Evolutionary conservation across 35 echinoderm and acorn worm species (phyloP).

Genomic region (Hemicentrotus pulcherrimus): DNA sequence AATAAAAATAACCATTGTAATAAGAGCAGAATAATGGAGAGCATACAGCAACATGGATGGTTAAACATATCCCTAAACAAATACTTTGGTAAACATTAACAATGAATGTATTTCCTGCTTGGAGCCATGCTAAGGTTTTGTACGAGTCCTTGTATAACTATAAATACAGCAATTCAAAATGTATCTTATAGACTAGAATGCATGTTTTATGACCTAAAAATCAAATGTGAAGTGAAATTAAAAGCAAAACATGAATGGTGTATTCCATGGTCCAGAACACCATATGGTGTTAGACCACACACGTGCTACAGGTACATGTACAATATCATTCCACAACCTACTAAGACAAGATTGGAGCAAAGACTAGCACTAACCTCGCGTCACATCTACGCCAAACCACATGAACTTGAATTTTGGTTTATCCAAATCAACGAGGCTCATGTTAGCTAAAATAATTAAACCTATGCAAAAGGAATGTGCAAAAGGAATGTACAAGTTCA

Average conservation of each 20-base stretch:
- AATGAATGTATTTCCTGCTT: too few species aligned
- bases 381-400: too few species aligned
- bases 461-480: too few species aligned
- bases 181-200: background rate
- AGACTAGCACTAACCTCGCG: too few species aligned
- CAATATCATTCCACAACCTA: too few species aligned
- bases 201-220: background rate
- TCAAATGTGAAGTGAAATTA: background rate
- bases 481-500: too few species aligned
- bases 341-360: too few species aligned
- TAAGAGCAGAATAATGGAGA: background rate
- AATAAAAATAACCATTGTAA: slow-evolving; percentile 7
- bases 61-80: background rate
- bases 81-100: background rate
- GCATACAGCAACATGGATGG: background rate
- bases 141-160: background rate
- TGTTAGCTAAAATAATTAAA: background rate
- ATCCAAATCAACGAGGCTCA: background rate
- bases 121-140: background rate
- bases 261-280: too few species aligned
- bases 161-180: too few species aligned
- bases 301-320: too few species aligned
- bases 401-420: background rate
- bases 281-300: too few species aligned
- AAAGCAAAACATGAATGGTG: background rate